Percentiles rank a stretch among this genome's conserved stretches.
phyloP scores from a whole-genome alignment of 2,888 invertebrate genomes.

The Polydrusus tereticollis region DNA sequence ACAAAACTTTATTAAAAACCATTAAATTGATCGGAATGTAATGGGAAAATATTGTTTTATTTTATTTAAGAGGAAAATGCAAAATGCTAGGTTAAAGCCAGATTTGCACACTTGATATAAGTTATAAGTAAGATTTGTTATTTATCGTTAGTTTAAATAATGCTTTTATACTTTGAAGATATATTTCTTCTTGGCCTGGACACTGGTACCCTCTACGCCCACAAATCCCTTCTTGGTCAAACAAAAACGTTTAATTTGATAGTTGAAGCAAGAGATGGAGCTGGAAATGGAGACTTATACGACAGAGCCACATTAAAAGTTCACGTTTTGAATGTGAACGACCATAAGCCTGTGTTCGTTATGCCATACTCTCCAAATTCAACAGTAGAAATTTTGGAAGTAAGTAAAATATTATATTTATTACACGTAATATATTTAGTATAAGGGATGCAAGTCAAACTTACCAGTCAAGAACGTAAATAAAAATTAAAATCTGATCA shows the following conservation, averaged over 20 bases:
- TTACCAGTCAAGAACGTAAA: too few relatives aligned
- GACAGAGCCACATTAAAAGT: constrained; percentile 83
- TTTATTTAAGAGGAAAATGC: too few relatives aligned
- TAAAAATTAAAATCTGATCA: too few relatives aligned
- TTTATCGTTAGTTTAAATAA: too few relatives aligned
- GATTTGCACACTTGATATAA: not conserved
- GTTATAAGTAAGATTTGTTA: too few relatives aligned
- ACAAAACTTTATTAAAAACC: too few relatives aligned
- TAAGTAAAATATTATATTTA: too few relatives aligned
- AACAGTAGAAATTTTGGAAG: constrained; percentile 87
- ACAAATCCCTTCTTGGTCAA: constrained; percentile 78
- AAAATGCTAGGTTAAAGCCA: too few relatives aligned
- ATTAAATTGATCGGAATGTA: too few relatives aligned
- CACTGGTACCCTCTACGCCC: constrained; percentile 87
- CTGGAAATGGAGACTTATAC: constrained; percentile 74
- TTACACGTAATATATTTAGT: not conserved
- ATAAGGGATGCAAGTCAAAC: too few relatives aligned
- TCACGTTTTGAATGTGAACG: constrained; percentile 83
- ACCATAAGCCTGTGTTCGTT: constrained; percentile 84
- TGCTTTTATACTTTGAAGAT: constrained; percentile 68
- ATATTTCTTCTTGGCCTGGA: constrained; percentile 81
- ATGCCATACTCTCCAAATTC: constrained; percentile 82
- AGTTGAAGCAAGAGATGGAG: constrained; percentile 79
- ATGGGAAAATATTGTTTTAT: too few relatives aligned
- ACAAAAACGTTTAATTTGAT: constrained; percentile 69